Base-by-base conservation (phyloP, 2,888 invertebrate genomes). In the Pyrochroa serraticornis region DNA sequence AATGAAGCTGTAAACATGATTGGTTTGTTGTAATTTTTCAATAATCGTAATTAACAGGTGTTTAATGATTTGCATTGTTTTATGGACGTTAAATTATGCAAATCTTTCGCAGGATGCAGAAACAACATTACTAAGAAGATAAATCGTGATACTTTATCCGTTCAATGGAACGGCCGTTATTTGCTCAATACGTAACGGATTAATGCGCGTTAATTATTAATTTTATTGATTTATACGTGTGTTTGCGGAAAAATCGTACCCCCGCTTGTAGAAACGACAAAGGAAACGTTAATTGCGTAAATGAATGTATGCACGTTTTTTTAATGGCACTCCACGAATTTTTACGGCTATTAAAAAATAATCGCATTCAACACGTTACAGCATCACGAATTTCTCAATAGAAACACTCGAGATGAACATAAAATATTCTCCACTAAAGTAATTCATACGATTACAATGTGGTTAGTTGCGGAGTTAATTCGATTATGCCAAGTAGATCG, bases 21-120 rank as follows among this genome's bases (percentile, higher is more conserved):
- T 55, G 49, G 49, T 55, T 55, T 30, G 49, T 49, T 22, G 49
- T 37, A 32, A 49, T 49, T 55, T 55, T 55, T 48, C 42, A 36
- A 12, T 49, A n/a, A 54, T 54, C 42, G 35, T 54, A 54, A 54
- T 54, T 54, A 58, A 52, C 58, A 58, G 58, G 58, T 58, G 58
- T 52, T 52, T 32, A 32, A 41, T 41, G 42, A 58, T 58, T 58
- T 52, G 43, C 58, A 52, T 52, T 42, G 58, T 52, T 52, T 58
- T 52, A 52, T 58, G 34, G 58, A 33, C 35, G 47, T 46, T 57
- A 46, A 39, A 45, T 46, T 53, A 51, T 51, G 30, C 44, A 31
- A 35, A 42, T 41, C 47, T 51, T 51, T 43, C 42, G 43, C 37
- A 43, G 51, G 43, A 43, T 41, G 34, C 42, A 36, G 13, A 8